Conservation (phyloP, 2,797 vertebrate species). For the Onychomys arenicola region DNA sequence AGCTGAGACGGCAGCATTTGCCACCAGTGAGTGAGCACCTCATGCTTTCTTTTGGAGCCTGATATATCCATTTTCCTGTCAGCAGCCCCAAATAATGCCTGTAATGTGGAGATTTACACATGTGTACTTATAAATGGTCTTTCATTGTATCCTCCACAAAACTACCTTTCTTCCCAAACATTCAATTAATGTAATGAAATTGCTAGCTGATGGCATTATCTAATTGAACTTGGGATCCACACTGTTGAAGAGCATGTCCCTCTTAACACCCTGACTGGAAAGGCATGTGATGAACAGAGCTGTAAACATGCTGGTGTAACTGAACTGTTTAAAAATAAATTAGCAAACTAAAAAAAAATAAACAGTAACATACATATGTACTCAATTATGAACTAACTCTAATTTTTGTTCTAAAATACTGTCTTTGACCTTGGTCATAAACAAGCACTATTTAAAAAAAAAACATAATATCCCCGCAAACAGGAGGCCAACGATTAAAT, state of each 20-base stretch:
- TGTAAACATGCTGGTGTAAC: constrained; percentile 90
- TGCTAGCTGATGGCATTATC: constrained; percentile 89
- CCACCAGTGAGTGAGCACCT: background rate
- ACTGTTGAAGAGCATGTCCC: constrained; percentile 88
- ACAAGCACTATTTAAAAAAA: constrained; percentile 87
- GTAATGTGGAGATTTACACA: constrained; percentile 83
- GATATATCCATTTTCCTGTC: constrained; percentile 75
- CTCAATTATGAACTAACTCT: constrained; percentile 90
- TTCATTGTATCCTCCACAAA: constrained; percentile 86
- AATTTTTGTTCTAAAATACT: constrained; percentile 91
- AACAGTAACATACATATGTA: constrained; percentile 90
- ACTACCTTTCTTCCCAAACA: constrained; percentile 86
- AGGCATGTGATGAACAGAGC: constrained; percentile 88
- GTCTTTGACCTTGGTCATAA: constrained; percentile 91
- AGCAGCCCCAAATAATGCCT: constrained; percentile 80
- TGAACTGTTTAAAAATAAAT: constrained; percentile 91
- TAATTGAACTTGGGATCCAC: constrained; percentile 87
- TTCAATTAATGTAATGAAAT: constrained; percentile 91
- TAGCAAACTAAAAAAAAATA: constrained; percentile 92
- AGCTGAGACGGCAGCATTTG: background rate
- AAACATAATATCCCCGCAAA: constrained; percentile 89
- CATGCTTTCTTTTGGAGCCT: constrained; percentile 66
- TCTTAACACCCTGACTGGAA: constrained; percentile 87
- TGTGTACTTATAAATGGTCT: constrained; percentile 83
- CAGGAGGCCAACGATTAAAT: constrained; percentile 89